These are phyloP conservation scores for Pseudonaja textilis DNA, from an alignment of 2,113 vertebrate genomes.

Conservation along the genomic window DNA sequence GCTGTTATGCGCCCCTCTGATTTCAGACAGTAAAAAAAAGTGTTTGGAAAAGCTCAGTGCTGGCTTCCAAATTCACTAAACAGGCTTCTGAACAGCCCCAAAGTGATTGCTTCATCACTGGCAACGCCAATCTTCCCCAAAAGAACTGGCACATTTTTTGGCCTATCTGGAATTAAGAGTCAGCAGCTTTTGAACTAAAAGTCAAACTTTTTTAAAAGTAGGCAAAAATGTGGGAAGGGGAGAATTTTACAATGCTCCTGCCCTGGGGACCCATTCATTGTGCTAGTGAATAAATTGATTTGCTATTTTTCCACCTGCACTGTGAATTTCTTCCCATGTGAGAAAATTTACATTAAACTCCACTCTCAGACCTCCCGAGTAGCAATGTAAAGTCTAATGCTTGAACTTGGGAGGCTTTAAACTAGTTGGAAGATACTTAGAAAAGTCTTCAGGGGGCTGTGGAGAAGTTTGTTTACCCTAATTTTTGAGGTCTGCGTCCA, in stretches of 20 bases:
- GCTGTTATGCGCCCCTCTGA: neutral
- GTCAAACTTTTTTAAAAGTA: slow-evolving; percentile 54
- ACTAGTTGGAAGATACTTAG: slow-evolving; percentile 70
- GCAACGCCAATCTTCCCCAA: neutral
- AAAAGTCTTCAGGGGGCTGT: slow-evolving; percentile 75
- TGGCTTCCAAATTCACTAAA: neutral
- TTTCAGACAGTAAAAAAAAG: neutral
- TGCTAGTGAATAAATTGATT: slow-evolving; percentile 55
- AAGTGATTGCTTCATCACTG: neutral
- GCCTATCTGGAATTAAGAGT: neutral
- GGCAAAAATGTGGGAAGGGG: slow-evolving; percentile 59
- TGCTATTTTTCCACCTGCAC: slow-evolving; percentile 72
- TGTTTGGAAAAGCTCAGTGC: neutral
- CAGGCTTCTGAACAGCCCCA: neutral
- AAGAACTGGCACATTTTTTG: neutral
- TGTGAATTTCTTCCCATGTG: slow-evolving; percentile 52
- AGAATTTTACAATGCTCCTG: slow-evolving; percentile 65
- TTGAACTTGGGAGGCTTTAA: slow-evolving; percentile 68
- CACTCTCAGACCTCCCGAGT: slow-evolving; percentile 80
- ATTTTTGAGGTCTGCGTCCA: slow-evolving; percentile 70
- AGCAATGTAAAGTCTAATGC: slow-evolving; percentile 70
- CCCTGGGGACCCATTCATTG: slow-evolving; percentile 67
- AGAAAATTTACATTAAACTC: slow-evolving; percentile 70
- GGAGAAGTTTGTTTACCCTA: slow-evolving; percentile 71
- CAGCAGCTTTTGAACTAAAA: slow-evolving; percentile 60